Conservation (phyloP, 2,113 vertebrate genomes). For the Ursus arctos region DNA sequence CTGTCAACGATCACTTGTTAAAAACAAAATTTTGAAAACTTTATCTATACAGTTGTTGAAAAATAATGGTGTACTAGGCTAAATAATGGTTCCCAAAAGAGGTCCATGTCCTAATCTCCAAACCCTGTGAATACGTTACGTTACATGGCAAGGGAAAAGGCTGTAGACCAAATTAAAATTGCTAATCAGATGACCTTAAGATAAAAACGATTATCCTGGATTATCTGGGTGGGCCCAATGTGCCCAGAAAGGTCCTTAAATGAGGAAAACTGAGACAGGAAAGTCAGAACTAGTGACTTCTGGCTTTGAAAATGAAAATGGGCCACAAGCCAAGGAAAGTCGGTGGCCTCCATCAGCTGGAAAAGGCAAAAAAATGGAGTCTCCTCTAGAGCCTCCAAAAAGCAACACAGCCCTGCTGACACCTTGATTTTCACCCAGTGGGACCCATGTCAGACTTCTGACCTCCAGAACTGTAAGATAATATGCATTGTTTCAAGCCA, state of each 20-base stretch:
- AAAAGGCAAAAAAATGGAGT: not conserved
- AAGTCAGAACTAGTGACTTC: constrained; percentile 5
- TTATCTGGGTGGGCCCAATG: not conserved
- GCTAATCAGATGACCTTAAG: not conserved
- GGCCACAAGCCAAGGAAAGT: not conserved
- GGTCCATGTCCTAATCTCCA: not conserved
- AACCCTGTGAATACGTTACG: constrained; percentile 11
- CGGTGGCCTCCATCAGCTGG: not conserved
- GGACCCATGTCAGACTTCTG: not conserved
- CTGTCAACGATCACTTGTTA: not conserved
- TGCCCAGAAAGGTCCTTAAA: not conserved
- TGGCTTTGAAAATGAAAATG: not conserved
- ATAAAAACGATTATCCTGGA: not conserved
- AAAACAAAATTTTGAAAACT: constrained; percentile 17
- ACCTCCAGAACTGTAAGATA: not conserved
- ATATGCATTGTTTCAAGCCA: not conserved
- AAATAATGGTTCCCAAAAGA: not conserved
- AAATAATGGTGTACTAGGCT: not conserved
- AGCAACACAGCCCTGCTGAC: not conserved
- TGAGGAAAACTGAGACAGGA: not conserved
- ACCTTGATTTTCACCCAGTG: not conserved
- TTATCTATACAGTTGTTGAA: not conserved
- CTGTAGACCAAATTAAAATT: not conserved
- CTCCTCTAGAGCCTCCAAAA: not conserved
- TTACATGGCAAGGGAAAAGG: not conserved